These are phyloP conservation scores for Morpho deidamia DNA, from an alignment of 2,888 invertebrate genomes.

Conservation along the genomic window DNA sequence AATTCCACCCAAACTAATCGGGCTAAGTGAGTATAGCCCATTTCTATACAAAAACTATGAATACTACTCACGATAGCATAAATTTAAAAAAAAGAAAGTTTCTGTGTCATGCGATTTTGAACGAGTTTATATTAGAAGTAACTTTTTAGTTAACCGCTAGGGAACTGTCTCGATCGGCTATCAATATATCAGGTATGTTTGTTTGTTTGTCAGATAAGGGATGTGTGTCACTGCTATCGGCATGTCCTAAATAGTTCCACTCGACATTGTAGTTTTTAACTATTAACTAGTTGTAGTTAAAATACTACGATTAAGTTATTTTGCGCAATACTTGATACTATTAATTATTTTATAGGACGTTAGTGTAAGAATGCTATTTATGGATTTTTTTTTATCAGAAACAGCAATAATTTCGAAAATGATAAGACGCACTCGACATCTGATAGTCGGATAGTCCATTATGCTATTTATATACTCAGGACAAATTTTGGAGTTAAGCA, in stretches of 20 bases:
- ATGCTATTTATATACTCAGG: no score
- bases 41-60: no score
- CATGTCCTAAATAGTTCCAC: constrained; percentile 30
- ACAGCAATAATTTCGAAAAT: no score
- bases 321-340: constrained; percentile 2
- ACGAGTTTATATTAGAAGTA: not conserved
- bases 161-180: constrained; percentile 20
- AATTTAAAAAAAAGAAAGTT: no score
- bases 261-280: constrained; percentile 15
- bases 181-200: constrained; percentile 28
- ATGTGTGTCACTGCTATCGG: constrained; percentile 33
- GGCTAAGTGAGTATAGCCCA: no score
- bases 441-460: no score
- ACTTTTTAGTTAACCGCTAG: not conserved
- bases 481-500: no score
- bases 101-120: no score
- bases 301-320: constrained; percentile 19
- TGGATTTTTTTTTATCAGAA: no score
- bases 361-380: not conserved
- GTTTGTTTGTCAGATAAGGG: constrained; percentile 34
- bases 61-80: no score
- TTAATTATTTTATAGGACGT: not conserved
- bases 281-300: constrained; percentile 9
- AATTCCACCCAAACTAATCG: no score
- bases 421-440: no score